Percentiles rank a stretch among this genome's conserved stretches.
phyloP scores from a whole-genome alignment of 2,888 invertebrate genomes.

The Creontiades dilutus region DNA sequence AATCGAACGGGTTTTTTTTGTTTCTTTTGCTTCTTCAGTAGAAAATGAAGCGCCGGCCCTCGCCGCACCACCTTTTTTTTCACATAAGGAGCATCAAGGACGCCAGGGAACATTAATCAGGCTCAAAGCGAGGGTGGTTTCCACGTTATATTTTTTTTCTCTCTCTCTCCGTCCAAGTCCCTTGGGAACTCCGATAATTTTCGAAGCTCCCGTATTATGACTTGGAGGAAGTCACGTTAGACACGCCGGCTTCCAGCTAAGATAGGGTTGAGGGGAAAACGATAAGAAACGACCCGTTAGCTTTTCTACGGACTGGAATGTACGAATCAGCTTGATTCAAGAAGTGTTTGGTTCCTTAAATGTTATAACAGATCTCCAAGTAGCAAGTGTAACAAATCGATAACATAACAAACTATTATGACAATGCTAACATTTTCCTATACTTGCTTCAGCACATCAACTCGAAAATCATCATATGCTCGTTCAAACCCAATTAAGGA shows the following conservation, averaged over 20 bases:
- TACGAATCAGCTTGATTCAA: neutral
- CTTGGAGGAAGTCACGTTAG: conserved; percentile 53
- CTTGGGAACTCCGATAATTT: conserved; percentile 47
- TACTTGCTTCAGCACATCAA: no score
- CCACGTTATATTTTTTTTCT: conserved; percentile 1
- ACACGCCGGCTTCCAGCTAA: conserved; percentile 21
- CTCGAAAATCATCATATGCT: no score
- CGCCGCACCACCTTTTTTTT: conserved; percentile 9
- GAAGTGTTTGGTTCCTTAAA: neutral
- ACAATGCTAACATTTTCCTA: no score
- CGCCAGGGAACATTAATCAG: conserved; percentile 38
- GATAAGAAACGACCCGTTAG: conserved; percentile 15
- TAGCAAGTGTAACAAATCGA: no score
- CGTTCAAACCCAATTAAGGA: no score
- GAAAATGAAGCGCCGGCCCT: neutral
- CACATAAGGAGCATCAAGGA: neutral
- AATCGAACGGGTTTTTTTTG: conserved; percentile 20
- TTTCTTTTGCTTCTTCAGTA: neutral
- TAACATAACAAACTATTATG: no score
- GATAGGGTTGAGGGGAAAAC: neutral
- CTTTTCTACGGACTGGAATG: neutral
- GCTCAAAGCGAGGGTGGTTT: conserved; percentile 55
- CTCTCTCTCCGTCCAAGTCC: neutral
- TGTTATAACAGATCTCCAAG: no score
- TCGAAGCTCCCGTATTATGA: conserved; percentile 39